Conservation (phyloP, 2,113 vertebrate species). For the Gymnobelideus leadbeateri region DNA sequence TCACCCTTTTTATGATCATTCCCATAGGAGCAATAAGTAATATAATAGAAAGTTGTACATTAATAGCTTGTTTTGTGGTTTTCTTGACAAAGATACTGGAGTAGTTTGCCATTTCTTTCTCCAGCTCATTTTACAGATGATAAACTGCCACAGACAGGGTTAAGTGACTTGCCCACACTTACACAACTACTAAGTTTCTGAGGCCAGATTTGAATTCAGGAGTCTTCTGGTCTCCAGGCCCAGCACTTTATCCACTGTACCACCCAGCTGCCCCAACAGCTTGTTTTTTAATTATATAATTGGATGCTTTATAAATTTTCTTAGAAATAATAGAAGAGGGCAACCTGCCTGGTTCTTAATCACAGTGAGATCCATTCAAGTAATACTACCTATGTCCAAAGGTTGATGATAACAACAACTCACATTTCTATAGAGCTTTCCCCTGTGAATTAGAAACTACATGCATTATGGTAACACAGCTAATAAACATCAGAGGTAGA, state of each 20-base stretch:
- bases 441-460: neutral
- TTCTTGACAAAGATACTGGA: neutral
- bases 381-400: neutral
- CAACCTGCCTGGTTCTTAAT: neutral
- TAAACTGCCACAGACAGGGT: neutral
- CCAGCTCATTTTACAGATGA: neutral
- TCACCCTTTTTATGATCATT: neutral
- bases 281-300: neutral
- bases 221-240: neutral
- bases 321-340: constrained; percentile 20
- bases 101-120: neutral
- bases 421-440: neutral
- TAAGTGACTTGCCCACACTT: neutral
- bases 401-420: neutral
- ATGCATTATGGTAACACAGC: neutral
- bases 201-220: neutral
- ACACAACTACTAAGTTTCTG: neutral
- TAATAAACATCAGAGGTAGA: neutral
- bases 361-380: rapidly evolving
- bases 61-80: neutral
- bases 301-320: neutral
- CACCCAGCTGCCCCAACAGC: neutral
- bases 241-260: too few species aligned
- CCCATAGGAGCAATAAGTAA: constrained; percentile 5
- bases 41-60: neutral